Percentiles rank a stretch among this genome's conserved stretches.
These are phyloP conservation scores for Metopia argyrocephala DNA, from an alignment of 2,888 invertebrate genomes.

Conservation along the genomic window DNA sequence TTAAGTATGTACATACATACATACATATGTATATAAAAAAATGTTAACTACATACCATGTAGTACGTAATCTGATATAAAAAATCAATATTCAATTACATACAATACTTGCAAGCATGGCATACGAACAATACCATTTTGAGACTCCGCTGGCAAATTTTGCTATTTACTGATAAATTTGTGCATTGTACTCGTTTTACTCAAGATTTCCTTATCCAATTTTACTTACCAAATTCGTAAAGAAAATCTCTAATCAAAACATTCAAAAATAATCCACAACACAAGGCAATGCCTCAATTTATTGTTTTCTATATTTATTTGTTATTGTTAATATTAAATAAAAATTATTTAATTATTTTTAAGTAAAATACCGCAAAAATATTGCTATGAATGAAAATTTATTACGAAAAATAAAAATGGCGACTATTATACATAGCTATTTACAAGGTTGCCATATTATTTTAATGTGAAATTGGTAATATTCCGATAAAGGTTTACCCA, in stretches of 20 bases:
- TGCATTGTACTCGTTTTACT: slow-evolving; percentile 36
- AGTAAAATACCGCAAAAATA: slow-evolving; percentile 16
- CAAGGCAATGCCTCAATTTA: slow-evolving; percentile 62
- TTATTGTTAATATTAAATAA: slow-evolving; percentile 27
- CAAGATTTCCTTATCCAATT: slow-evolving; percentile 68
- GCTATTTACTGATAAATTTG: slow-evolving; percentile 42
- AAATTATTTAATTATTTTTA: slow-evolving; percentile 33
- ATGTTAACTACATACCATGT: neutral
- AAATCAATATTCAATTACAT: neutral
- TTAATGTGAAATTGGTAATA: neutral
- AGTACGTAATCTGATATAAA: neutral
- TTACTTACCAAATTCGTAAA: slow-evolving; percentile 75
- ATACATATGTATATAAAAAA: too few relatives aligned
- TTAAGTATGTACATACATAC: too few relatives aligned
- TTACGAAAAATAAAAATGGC: slow-evolving; percentile 52
- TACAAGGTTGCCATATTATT: neutral
- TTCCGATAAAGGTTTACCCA: too few relatives aligned
- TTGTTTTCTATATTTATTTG: slow-evolving; percentile 52
- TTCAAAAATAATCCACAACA: slow-evolving; percentile 72
- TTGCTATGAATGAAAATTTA: slow-evolving; percentile 32
- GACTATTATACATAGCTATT: slow-evolving; percentile 22
- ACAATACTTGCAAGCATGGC: neutral
- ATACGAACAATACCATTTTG: neutral
- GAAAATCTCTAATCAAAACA: slow-evolving; percentile 71
- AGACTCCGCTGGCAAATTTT: slow-evolving; percentile 15